Evolutionary conservation across 2,888 invertebrate species (phyloP).

Genomic region (Drosophila fulvimacula): DNA sequence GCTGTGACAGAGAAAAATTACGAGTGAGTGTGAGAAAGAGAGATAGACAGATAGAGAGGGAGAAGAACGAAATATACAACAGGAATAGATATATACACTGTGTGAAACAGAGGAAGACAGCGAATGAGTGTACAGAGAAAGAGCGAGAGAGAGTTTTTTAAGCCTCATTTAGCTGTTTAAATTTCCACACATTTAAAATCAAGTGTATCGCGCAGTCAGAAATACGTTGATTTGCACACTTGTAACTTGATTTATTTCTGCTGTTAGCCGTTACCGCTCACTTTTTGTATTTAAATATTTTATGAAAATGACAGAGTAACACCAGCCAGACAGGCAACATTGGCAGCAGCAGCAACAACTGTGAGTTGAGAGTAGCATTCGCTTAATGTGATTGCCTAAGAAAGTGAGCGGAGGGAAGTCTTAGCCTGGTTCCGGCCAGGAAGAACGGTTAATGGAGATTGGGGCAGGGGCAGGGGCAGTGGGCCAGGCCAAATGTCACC

Average conservation of each 20-base stretch:
- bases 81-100: too few species aligned
- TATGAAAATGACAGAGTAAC: slow-evolving; percentile 63
- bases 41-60: too few species aligned
- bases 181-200: not conserved
- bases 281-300: slow-evolving; percentile 72
- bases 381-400: slow-evolving; percentile 64
- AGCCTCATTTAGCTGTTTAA: too few species aligned
- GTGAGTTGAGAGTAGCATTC: slow-evolving; percentile 28
- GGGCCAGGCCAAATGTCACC: slow-evolving; percentile 57
- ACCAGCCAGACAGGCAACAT: slow-evolving; percentile 29
- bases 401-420: slow-evolving; percentile 3
- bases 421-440: slow-evolving; percentile 8
- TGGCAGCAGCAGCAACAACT: not conserved
- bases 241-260: slow-evolving; percentile 10
- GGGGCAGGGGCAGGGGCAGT: too few species aligned
- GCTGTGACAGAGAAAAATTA: too few species aligned
- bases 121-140: too few species aligned
- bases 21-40: not conserved
- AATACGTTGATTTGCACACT: not conserved
- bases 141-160: too few species aligned
- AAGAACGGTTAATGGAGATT: slow-evolving; percentile 5
- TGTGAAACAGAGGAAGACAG: too few species aligned
- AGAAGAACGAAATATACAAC: too few species aligned
- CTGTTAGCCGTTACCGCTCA: slow-evolving; percentile 41
- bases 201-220: not conserved